A percentile compares a stretch with the other conserved stretches of the same genome.
These are phyloP conservation scores for Cynodonichthys magdalenae DNA, from an alignment of 2,797 vertebrate species.

Conservation along the genomic window DNA sequence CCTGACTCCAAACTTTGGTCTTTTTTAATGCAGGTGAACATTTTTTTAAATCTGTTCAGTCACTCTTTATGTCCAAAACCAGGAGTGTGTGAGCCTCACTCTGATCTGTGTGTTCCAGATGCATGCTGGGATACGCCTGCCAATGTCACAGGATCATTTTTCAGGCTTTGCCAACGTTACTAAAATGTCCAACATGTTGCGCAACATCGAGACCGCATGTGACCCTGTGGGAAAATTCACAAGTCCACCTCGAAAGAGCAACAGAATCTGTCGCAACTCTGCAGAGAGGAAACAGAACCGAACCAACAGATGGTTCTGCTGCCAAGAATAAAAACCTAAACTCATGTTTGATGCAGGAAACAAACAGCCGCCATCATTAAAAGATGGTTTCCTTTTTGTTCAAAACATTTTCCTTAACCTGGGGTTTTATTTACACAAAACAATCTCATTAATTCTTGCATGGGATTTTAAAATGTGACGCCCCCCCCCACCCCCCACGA, in stretches of 20 bases:
- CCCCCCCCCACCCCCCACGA: no score
- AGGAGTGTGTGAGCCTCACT: conserved; percentile 6
- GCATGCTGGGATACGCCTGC: conserved; percentile 25
- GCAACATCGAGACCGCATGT: conserved; percentile 15
- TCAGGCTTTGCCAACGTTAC: conserved; percentile 25
- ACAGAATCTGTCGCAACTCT: conserved; percentile 11
- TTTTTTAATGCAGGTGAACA: background rate
- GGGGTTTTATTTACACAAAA: no score
- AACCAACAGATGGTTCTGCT: no score
- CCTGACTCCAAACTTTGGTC: no score
- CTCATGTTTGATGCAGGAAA: no score
- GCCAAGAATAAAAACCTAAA: no score
- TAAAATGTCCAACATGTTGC: conserved; percentile 31
- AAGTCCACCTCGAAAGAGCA: conserved; percentile 16
- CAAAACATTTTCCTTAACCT: no score
- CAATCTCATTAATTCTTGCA: no score
- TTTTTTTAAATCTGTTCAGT: background rate
- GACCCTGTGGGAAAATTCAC: background rate
- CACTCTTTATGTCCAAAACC: no score
- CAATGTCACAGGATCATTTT: conserved; percentile 18
- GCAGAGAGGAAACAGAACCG: background rate
- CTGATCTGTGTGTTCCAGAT: background rate
- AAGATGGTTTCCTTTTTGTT: no score
- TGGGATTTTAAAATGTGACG: no score
- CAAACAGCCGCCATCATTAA: no score